These are phyloP conservation scores for Penaeus indicus DNA, from an alignment of 1,140 invertebrate species.

Conservation along the genomic window DNA sequence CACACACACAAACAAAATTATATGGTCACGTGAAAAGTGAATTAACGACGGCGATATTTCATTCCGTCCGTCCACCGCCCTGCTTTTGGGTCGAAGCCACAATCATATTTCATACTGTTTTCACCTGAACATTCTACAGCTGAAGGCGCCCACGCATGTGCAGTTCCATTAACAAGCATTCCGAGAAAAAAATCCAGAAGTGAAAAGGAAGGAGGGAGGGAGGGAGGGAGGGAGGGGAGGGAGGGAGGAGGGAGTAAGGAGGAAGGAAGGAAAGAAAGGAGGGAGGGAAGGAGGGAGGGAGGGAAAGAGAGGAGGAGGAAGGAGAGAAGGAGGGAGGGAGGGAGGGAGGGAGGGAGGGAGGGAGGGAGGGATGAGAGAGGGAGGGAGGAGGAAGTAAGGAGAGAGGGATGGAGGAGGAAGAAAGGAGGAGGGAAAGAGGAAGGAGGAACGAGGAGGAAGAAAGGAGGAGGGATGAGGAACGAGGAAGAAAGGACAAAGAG, in stretches of 20 bases:
- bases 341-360: conserved; percentile 2
- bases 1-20: no score
- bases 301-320: neutral
- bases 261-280: neutral
- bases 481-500: neutral
- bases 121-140: no score
- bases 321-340: neutral
- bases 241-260: neutral
- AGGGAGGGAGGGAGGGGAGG: no score
- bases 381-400: neutral
- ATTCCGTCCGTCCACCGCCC: no score
- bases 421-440: conserved; percentile 1
- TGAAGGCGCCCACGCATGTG: no score
- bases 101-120: no score
- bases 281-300: neutral
- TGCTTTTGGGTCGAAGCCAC: no score
- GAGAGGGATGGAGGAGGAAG: neutral
- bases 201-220: neutral
- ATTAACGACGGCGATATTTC: no score
- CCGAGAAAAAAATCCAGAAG: no score
- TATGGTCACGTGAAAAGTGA: no score
- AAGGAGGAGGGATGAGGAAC: conserved; percentile 3
- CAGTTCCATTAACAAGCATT: no score
- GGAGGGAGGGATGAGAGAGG: neutral
- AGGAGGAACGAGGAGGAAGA: neutral